phyloP scores from a whole-genome alignment of 2,797 vertebrate genomes.

The Cynodonichthys magdalenae region DNA sequence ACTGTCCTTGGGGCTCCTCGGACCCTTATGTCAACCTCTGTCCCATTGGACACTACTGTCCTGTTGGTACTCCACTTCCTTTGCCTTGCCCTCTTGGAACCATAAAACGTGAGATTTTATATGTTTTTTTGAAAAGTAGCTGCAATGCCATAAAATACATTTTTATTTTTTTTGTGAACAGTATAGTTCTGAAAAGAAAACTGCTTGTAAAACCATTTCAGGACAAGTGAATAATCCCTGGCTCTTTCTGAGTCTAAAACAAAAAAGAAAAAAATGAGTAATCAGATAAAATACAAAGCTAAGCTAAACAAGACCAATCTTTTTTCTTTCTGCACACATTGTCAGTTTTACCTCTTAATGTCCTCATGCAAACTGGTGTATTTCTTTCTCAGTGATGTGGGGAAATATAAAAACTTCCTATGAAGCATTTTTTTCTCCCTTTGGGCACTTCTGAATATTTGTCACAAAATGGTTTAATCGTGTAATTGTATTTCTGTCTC shows the following conservation, averaged over 20 bases:
- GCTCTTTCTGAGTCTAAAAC: conserved; percentile 4
- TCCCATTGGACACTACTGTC: conserved; percentile 88
- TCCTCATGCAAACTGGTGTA: conserved; percentile 41
- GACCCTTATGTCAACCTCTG: conserved; percentile 66
- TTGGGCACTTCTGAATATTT: conserved; percentile 51
- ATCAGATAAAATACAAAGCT: conserved; percentile 22
- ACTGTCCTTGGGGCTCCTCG: conserved; percentile 75
- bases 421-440: conserved; percentile 27
- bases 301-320: conserved; percentile 27
- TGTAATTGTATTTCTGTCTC: conserved; percentile 66
- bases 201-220: background rate
- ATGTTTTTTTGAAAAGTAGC: background rate
- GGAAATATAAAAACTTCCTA: conserved; percentile 40
- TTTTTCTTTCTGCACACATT: conserved; percentile 19
- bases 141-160: background rate
- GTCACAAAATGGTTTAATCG: conserved; percentile 59
- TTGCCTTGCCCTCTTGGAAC: conserved; percentile 86
- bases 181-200: conserved; percentile 9
- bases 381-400: conserved; percentile 46
- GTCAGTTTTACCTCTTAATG: conserved; percentile 19
- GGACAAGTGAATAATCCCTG: conserved; percentile 2
- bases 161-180: background rate
- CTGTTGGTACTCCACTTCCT: conserved; percentile 80
- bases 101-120: conserved; percentile 71
- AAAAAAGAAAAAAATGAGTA: conserved; percentile 21